A percentile compares a stretch with the other conserved stretches of the same genome.
Evolutionary conservation across 2,888 invertebrate genomes (phyloP).

Genomic region (Rhodophaea formosa): DNA sequence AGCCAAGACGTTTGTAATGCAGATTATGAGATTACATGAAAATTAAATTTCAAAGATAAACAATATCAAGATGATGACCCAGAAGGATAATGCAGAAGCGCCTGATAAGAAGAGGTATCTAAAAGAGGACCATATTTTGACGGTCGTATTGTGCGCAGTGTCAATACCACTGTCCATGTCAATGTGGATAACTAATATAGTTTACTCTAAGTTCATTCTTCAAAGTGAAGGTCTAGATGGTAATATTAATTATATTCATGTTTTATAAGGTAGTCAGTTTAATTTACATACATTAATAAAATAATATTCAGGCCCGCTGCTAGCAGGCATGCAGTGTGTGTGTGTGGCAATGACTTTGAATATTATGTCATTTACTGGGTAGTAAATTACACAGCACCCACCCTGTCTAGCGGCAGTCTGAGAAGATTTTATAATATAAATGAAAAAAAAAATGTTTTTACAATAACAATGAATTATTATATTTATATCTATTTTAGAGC

Average conservation of each 20-base stretch:
- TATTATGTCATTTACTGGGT: too few relatives aligned
- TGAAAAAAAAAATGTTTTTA: too few relatives aligned
- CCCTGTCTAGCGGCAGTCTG: too few relatives aligned
- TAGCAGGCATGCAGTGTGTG: too few relatives aligned
- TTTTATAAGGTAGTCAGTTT: not conserved
- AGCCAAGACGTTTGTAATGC: not conserved
- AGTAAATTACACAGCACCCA: too few relatives aligned
- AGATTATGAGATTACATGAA: not conserved
- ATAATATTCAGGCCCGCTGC: too few relatives aligned
- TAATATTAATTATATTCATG: slow-evolving; percentile 40
- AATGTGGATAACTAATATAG: slow-evolving; percentile 87
- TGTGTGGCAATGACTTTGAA: too few relatives aligned
- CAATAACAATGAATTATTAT: too few relatives aligned
- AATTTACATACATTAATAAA: too few relatives aligned
- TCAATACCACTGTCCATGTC: slow-evolving; percentile 89
- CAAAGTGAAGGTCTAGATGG: slow-evolving; percentile 79
- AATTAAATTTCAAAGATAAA: not conserved
- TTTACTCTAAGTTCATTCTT: slow-evolving; percentile 82
- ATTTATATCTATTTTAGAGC: slow-evolving; percentile 77
- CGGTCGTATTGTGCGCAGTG: slow-evolving; percentile 83
- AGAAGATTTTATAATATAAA: too few relatives aligned
- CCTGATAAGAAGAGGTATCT: slow-evolving; percentile 33
- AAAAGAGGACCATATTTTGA: slow-evolving; percentile 70
- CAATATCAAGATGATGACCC: slow-evolving; percentile 11
- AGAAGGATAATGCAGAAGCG: slow-evolving; percentile 11